These are phyloP conservation scores for Albula glossodonta DNA, from an alignment of 2,113 vertebrate genomes.

Conservation along the genomic window DNA sequence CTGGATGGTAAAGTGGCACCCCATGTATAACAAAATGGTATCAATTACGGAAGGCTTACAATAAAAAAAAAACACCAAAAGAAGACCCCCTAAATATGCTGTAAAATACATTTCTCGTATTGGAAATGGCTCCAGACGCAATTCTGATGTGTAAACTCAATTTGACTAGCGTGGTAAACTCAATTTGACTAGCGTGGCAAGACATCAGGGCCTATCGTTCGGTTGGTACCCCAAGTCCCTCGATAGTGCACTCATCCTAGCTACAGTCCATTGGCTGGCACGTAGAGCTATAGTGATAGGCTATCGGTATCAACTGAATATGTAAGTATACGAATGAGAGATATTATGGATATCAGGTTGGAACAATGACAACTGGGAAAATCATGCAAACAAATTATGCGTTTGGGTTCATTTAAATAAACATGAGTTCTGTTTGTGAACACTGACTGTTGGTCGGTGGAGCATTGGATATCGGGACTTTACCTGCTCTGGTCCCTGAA, in stretches of 20 bases:
- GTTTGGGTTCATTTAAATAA: background rate
- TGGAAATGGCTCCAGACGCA: background rate
- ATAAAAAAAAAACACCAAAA: background rate
- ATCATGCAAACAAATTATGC: background rate
- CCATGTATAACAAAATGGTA: too few relatives aligned
- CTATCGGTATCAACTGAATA: background rate
- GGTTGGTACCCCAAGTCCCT: background rate
- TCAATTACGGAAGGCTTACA: too few relatives aligned
- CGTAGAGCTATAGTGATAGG: background rate
- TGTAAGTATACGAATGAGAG: background rate
- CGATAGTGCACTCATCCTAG: background rate
- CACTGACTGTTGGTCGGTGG: background rate
- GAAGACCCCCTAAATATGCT: background rate
- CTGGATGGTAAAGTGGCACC: too few relatives aligned
- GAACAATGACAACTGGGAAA: background rate
- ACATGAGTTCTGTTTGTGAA: conserved; percentile 8
- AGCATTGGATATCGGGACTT: conserved; percentile 6
- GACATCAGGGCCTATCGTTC: background rate
- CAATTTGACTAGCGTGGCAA: background rate
- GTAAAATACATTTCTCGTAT: background rate
- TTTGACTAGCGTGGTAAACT: background rate
- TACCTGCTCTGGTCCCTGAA: conserved; percentile 92
- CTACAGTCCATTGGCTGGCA: background rate
- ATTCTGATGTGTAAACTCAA: background rate
- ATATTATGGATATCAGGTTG: background rate